Conservation (phyloP, 2,888 invertebrate species). For the Melipona beecheii region DNA sequence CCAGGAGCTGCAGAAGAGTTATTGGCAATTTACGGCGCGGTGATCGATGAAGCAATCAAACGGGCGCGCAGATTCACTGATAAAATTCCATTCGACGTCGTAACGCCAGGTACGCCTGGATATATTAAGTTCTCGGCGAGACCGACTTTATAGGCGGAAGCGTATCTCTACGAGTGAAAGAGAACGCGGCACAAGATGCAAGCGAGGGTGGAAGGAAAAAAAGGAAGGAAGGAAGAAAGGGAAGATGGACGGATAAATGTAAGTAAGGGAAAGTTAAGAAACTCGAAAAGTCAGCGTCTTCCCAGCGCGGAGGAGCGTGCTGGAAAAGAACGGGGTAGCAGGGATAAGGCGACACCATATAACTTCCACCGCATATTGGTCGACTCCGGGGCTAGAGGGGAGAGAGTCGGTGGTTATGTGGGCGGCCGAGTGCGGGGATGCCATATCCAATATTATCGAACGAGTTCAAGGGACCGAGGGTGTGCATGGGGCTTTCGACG, state of each 20-base stretch:
- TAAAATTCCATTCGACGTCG: constrained; percentile 57
- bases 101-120: constrained; percentile 27
- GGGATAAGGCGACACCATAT: constrained; percentile 68
- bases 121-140: constrained; percentile 72
- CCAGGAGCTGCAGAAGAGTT: constrained; percentile 44
- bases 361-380: constrained; percentile 75
- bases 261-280: constrained; percentile 73
- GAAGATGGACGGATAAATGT: constrained; percentile 39
- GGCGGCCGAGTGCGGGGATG: constrained; percentile 51
- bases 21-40: constrained; percentile 61
- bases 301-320: constrained; percentile 21
- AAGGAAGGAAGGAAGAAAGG: constrained; percentile 5
- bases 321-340: constrained; percentile 28
- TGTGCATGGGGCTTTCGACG: constrained; percentile 58
- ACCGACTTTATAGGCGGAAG: constrained; percentile 65
- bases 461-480: constrained; percentile 58
- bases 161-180: constrained; percentile 44
- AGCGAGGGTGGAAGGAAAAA: constrained; percentile 47
- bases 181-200: constrained; percentile 29
- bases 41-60: constrained; percentile 64
- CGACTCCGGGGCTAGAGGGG: constrained; percentile 47
- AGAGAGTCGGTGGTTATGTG: constrained; percentile 57
- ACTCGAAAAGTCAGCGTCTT: constrained; percentile 75
- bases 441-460: constrained; percentile 76
- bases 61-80: constrained; percentile 58